phyloP scores from a whole-genome alignment of 2,888 invertebrate species.

The Baronia brevicornis region DNA sequence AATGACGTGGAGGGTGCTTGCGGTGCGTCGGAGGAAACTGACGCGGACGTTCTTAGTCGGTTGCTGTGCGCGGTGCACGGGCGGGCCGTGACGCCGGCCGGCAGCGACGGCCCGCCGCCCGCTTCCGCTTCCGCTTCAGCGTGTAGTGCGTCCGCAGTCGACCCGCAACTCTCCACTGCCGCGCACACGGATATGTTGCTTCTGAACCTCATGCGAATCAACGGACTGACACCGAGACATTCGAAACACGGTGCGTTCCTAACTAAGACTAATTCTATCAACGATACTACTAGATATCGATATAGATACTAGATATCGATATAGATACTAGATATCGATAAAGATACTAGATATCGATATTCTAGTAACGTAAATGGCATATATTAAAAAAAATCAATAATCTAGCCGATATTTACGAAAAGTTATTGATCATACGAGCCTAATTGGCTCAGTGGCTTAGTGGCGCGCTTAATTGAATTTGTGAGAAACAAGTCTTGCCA shows the following conservation, averaged over 20 bases:
- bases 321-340: too few relatives aligned
- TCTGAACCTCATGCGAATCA: constrained; percentile 62
- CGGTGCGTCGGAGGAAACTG: constrained; percentile 22
- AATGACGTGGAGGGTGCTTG: constrained; percentile 57
- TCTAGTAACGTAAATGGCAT: too few relatives aligned
- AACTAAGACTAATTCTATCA: too few relatives aligned
- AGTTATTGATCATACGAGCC: too few relatives aligned
- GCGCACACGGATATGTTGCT: constrained; percentile 64
- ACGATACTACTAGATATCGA: too few relatives aligned
- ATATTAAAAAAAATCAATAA: too few relatives aligned
- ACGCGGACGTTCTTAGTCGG: constrained; percentile 46
- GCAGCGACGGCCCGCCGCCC: constrained; percentile 28
- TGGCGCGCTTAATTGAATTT: too few relatives aligned
- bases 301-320: too few relatives aligned
- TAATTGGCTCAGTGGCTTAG: too few relatives aligned
- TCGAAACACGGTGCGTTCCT: constrained; percentile 40
- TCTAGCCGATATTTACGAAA: too few relatives aligned
- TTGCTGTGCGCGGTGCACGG: constrained; percentile 49
- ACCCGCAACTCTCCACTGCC: constrained; percentile 52
- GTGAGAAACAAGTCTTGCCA: too few relatives aligned
- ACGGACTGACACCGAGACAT: constrained; percentile 45
- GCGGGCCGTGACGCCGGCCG: constrained; percentile 25
- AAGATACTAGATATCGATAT: too few relatives aligned
- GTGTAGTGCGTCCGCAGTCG: constrained; percentile 22
- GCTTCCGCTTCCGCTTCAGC: constrained; percentile 30